These are phyloP conservation scores for Drosophila cardini DNA, from an alignment of 1,140 invertebrate genomes.

Conservation along the genomic window DNA sequence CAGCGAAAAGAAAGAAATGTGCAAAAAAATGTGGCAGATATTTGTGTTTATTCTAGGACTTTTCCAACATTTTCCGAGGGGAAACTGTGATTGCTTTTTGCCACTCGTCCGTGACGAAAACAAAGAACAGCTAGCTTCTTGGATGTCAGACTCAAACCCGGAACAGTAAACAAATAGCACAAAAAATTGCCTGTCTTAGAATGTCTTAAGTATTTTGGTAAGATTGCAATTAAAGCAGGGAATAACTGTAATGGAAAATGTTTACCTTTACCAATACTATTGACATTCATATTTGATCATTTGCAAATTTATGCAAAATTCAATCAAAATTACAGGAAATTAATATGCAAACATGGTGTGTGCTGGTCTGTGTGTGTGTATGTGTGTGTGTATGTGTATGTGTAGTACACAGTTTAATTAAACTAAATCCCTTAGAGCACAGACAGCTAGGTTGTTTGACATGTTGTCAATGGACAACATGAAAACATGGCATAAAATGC, in stretches of 20 bases:
- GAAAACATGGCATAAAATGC: conserved; percentile 40
- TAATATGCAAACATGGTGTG: conserved; percentile 56
- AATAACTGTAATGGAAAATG: conserved; percentile 1
- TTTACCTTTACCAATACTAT: conserved; percentile 2
- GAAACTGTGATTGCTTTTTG: conserved; percentile 73
- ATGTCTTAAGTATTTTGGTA: conserved; percentile 68
- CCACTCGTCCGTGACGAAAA: conserved; percentile 79
- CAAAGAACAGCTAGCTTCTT: conserved; percentile 50
- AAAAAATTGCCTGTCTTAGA: conserved; percentile 64
- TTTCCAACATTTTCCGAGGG: conserved; percentile 24
- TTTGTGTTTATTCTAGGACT: conserved; percentile 45
- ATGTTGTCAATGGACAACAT: conserved; percentile 56
- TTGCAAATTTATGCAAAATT: conserved; percentile 48
- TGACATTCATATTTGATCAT: conserved; percentile 25
- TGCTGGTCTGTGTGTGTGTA: conserved; percentile 10
- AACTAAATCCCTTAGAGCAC: conserved; percentile 56
- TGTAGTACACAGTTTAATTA: conserved; percentile 62
- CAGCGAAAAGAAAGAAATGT: conserved; percentile 51
- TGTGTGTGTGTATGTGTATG: no score
- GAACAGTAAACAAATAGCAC: conserved; percentile 31
- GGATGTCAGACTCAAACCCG: conserved; percentile 17
- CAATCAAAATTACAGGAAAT: conserved; percentile 66
- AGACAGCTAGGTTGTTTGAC: conserved; percentile 57
- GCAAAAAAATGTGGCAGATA: conserved; percentile 66
- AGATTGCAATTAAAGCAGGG: conserved; percentile 65